Evolutionary conservation across 1,140 invertebrate genomes (phyloP).

Genomic region (Heterodera carotae): DNA sequence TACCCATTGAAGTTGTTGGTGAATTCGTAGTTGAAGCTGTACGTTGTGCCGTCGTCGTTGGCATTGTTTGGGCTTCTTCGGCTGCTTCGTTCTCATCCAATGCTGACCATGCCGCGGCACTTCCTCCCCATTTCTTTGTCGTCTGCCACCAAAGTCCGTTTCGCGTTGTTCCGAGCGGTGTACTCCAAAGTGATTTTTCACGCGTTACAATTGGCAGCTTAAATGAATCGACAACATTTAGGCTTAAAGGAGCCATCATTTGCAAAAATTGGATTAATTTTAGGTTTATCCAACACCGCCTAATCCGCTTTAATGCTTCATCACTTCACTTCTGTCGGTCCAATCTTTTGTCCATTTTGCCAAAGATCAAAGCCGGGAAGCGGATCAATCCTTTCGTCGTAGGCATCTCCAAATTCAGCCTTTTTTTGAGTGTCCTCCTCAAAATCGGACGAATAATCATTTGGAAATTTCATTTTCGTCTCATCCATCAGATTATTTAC

Average conservation of each 20-base stretch:
- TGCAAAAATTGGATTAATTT: no score
- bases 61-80: slow-evolving; percentile 12
- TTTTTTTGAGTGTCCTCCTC: slow-evolving; percentile 15
- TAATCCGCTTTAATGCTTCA: slow-evolving; percentile 7
- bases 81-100: background rate
- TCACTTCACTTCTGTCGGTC: slow-evolving; percentile 3
- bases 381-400: slow-evolving; percentile 17
- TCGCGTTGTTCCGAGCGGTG: slow-evolving; percentile 5
- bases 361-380: slow-evolving; percentile 19
- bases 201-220: slow-evolving; percentile 29
- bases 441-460: slow-evolving; percentile 22
- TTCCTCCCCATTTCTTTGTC: slow-evolving; percentile 11
- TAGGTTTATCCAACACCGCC: no score
- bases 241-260: no score
- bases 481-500: slow-evolving; percentile 7
- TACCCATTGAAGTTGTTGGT: background rate
- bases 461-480: slow-evolving; percentile 11
- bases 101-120: background rate
- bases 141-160: slow-evolving; percentile 8
- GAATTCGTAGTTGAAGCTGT: slow-evolving; percentile 21
- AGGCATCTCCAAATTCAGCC: slow-evolving; percentile 18
- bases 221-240: no score
- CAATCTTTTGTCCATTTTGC: slow-evolving; percentile 17
- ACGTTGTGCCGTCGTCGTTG: slow-evolving; percentile 6
- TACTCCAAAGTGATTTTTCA: slow-evolving; percentile 22